A percentile compares a stretch with the other conserved stretches of the same genome.
Conservation (phyloP, 1,140 invertebrate genomes). For the Steinernema khuongi region DNA sequence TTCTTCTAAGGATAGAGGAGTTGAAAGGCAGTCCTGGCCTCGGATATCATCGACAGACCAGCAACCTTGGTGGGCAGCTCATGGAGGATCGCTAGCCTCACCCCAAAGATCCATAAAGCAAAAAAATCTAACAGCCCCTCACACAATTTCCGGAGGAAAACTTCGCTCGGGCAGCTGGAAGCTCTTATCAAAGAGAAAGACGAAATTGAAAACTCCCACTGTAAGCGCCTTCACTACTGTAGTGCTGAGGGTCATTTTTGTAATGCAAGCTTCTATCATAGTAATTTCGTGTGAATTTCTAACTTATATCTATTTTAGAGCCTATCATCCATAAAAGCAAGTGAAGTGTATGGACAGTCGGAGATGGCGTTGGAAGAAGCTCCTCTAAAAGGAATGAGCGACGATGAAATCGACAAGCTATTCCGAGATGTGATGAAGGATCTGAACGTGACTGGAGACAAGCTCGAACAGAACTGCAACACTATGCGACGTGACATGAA, state of each 20-base stretch:
- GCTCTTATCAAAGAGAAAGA: neutral
- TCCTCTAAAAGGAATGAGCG: neutral
- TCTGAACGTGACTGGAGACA: neutral
- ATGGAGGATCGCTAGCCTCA: neutral
- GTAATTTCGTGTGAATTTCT: neutral
- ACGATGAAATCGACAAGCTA: constrained; percentile 15
- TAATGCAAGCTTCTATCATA: neutral
- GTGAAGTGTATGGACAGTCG: constrained; percentile 6
- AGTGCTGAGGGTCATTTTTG: no score
- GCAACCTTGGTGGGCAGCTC: neutral
- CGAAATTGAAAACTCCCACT: neutral
- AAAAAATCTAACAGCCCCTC: neutral
- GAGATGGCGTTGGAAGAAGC: neutral
- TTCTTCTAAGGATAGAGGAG: neutral
- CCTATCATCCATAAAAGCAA: neutral
- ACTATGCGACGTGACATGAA: neutral
- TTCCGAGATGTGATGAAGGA: constrained; percentile 20
- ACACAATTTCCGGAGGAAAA: neutral
- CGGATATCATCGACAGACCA: neutral
- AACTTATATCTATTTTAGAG: neutral
- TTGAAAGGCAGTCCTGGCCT: neutral
- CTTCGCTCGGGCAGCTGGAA: neutral
- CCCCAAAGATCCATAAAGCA: neutral
- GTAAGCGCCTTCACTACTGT: constrained; percentile 8
- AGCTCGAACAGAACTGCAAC: constrained; percentile 11